A percentile compares a stretch with the other conserved stretches of the same genome.
Conservation (phyloP, 2,888 invertebrate species). For the Amphipyra tragopoginis region DNA sequence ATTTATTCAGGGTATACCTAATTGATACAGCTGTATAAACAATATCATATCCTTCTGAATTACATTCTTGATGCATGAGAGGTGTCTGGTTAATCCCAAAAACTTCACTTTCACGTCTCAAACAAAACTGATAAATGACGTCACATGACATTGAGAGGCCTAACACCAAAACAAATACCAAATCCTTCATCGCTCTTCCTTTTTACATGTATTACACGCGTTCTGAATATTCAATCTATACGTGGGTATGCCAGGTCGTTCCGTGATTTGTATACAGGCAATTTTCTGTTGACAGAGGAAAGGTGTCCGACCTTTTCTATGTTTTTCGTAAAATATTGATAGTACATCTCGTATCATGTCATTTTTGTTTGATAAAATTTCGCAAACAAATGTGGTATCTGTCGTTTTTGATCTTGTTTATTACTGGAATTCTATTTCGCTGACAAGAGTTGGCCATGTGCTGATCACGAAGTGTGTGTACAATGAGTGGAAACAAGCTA, state of each 20-base stretch:
- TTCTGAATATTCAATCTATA: conserved; percentile 49
- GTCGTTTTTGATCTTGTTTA: conserved; percentile 9
- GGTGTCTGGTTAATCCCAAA: too few relatives aligned
- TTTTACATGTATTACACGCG: conserved; percentile 22
- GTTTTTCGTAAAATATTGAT: conserved; percentile 42
- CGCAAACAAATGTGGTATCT: conserved; percentile 23
- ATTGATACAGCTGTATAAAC: too few relatives aligned
- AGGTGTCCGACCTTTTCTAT: conserved; percentile 34
- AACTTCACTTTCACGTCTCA: neutral
- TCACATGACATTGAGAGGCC: neutral
- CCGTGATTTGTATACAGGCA: conserved; percentile 44
- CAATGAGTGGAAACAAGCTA: too few relatives aligned
- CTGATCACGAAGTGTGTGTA: too few relatives aligned
- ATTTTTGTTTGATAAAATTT: conserved; percentile 25
- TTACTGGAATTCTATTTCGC: neutral
- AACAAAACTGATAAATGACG: neutral
- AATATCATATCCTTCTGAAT: too few relatives aligned
- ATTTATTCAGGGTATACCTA: too few relatives aligned
- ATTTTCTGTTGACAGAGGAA: conserved; percentile 29
- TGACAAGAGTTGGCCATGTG: neutral
- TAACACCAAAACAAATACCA: conserved; percentile 12
- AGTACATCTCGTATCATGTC: conserved; percentile 20
- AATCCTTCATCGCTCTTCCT: conserved; percentile 18
- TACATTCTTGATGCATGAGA: too few relatives aligned
- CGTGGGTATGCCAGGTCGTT: conserved; percentile 23